Conservation (phyloP, 1,140 invertebrate genomes). For the Drosophila sulfurigaster region DNA sequence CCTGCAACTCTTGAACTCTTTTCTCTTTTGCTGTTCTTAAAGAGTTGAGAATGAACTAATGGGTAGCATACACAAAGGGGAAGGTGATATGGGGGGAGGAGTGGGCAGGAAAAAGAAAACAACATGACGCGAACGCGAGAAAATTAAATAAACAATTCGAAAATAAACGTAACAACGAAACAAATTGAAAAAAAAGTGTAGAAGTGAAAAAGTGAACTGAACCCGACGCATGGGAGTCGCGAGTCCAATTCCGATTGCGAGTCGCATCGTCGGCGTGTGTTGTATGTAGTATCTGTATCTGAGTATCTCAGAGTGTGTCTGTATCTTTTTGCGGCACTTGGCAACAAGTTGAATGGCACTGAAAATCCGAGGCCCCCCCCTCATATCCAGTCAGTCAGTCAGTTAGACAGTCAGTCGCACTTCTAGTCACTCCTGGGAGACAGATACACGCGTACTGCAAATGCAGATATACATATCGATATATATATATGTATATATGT, state of each 20-base stretch:
- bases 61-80: slow-evolving; percentile 4
- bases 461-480: slow-evolving; percentile 3
- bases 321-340: slow-evolving; percentile 49
- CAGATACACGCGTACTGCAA: slow-evolving; percentile 4
- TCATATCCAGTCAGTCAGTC: slow-evolving; percentile 2
- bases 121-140: slow-evolving; percentile 42
- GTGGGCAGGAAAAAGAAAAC: slow-evolving; percentile 36
- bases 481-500: slow-evolving; percentile 13
- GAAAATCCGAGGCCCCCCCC: slow-evolving; percentile 4
- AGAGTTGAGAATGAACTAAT: slow-evolving; percentile 8
- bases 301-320: slow-evolving; percentile 34
- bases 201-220: slow-evolving; percentile 53
- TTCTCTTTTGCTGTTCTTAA: too few relatives aligned
- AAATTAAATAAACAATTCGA: slow-evolving; percentile 78
- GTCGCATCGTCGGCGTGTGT: too few relatives aligned
- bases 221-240: background rate
- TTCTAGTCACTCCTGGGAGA: slow-evolving; percentile 39
- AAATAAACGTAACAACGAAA: slow-evolving; percentile 75
- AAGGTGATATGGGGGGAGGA: background rate
- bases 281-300: slow-evolving; percentile 35
- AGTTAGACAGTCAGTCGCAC: slow-evolving; percentile 9
- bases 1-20: too few relatives aligned
- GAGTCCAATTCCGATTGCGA: background rate
- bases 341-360: slow-evolving; percentile 72
- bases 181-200: slow-evolving; percentile 58